Evolutionary conservation across 2,888 invertebrate species (phyloP).

Genomic region (Lithosia quadra): DNA sequence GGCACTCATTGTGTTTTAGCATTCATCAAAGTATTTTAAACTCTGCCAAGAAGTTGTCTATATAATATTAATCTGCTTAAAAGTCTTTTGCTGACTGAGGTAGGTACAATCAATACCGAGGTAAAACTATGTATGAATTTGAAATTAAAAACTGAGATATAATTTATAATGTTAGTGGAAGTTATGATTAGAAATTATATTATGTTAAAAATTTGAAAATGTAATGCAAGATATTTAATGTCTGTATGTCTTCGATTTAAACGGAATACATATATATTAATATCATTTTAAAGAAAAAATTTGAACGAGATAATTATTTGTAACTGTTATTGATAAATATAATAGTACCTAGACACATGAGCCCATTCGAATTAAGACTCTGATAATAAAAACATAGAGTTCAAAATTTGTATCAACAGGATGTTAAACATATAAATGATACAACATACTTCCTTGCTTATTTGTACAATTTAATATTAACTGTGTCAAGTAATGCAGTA

Average conservation of each 20-base stretch:
- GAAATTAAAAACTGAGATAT: background rate
- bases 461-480: slow-evolving; percentile 34
- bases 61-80: background rate
- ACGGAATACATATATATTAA: background rate
- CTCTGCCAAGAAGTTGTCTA: background rate
- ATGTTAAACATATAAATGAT: slow-evolving; percentile 6
- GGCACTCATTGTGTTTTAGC: background rate
- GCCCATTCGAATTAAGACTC: background rate
- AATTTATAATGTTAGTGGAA: background rate
- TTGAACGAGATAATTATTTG: background rate
- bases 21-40: slow-evolving; percentile 8
- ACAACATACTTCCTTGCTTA: slow-evolving; percentile 14
- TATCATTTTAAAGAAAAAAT: background rate
- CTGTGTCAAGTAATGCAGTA: slow-evolving; percentile 36
- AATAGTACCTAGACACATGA: background rate
- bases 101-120: background rate
- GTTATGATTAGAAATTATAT: too few species aligned
- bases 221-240: too few species aligned
- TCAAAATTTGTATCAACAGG: background rate
- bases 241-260: too few species aligned
- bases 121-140: background rate
- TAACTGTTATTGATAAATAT: background rate
- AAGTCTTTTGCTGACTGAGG: background rate
- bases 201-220: too few species aligned
- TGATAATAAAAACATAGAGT: background rate